Percentiles rank a stretch among this genome's conserved stretches.
These are phyloP conservation scores for Drosophila nr. medialis DNA, from an alignment of 2,888 invertebrate genomes.

Conservation along the genomic window DNA sequence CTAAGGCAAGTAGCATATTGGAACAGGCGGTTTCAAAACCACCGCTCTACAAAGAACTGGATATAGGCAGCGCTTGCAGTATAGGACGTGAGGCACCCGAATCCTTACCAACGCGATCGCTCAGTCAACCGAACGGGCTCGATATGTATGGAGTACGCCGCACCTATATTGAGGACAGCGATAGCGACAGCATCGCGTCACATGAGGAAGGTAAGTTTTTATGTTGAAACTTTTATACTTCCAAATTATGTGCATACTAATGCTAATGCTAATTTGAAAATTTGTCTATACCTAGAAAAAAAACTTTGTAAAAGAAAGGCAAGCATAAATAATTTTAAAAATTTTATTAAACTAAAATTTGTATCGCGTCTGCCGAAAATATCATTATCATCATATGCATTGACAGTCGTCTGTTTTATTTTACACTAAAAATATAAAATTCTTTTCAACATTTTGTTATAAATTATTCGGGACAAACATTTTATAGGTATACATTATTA, in stretches of 20 bases:
- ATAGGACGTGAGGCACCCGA: conserved; percentile 68
- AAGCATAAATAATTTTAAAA: too few species aligned
- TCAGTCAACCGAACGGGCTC: conserved; percentile 87
- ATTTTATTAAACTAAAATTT: background rate
- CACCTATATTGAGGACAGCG: conserved; percentile 82
- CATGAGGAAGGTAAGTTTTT: conserved; percentile 82
- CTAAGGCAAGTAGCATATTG: conserved; percentile 78
- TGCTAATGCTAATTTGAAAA: background rate
- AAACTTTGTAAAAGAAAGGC: background rate
- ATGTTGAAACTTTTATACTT: background rate
- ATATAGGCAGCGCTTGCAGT: conserved; percentile 63
- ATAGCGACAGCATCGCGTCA: conserved; percentile 84
- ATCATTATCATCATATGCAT: background rate
- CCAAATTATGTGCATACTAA: background rate
- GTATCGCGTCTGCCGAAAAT: background rate
- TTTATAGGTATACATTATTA: conserved; percentile 17
- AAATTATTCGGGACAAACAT: background rate
- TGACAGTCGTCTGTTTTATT: background rate
- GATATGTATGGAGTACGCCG: conserved; percentile 77
- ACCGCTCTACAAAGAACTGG: conserved; percentile 75
- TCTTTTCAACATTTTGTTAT: conserved; percentile 1
- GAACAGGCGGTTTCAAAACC: conserved; percentile 62
- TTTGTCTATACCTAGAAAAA: background rate
- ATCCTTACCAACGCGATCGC: conserved; percentile 86
- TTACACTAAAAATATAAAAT: background rate